Evolutionary conservation across 92 coral and sea anemone genomes (phyloP), one percentile per base, ranked within the genome.

Genomic region (Bergia sp.): DNA sequence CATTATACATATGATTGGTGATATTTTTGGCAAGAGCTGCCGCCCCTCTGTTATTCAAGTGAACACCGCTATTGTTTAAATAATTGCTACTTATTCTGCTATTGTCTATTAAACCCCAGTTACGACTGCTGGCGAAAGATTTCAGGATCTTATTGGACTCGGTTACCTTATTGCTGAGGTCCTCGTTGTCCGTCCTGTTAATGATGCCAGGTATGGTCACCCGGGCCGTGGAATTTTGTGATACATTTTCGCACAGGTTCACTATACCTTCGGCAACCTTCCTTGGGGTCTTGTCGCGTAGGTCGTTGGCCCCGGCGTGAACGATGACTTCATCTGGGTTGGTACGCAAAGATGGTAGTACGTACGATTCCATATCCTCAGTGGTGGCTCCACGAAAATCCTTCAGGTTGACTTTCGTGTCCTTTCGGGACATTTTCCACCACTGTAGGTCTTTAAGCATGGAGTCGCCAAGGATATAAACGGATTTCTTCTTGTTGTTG

Each of bases 101-200:
- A 75, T 89, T 81, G 78, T 89, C 88, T 21, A 82, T 89, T 45
- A 89, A 82, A 15, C 88, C 79, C 86, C 77, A 89, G 55, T 41
- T 50, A 89, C 74, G 87, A 37, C 66, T 49, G 43, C 40, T 82
- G 44, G 78, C 87, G 43, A 89, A 89, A 23, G 82, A 20, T 71
- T 73, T 89, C 29, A 89, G 69, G 44, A 7, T 6, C 53, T 7
- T 42, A 42, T 47, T 78, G 11, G n/a, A 37, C 50, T 78, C 82
- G 9, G 42, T 78, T 78, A 78, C 50, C 82, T 78, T 78, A 20
- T 42, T 53, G 36, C 38, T 39, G 29, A 78, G 50, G 10, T 43
- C 12, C 9, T n/a, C 36, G 50, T 78, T 53, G 53, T 39, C 55
- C 29, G 82, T 78, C 53, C 82, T 78, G 42, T 42, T 21, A 42